Base-by-base conservation (phyloP, 2,113 vertebrate genomes). In the Elephas maximus region DNA sequence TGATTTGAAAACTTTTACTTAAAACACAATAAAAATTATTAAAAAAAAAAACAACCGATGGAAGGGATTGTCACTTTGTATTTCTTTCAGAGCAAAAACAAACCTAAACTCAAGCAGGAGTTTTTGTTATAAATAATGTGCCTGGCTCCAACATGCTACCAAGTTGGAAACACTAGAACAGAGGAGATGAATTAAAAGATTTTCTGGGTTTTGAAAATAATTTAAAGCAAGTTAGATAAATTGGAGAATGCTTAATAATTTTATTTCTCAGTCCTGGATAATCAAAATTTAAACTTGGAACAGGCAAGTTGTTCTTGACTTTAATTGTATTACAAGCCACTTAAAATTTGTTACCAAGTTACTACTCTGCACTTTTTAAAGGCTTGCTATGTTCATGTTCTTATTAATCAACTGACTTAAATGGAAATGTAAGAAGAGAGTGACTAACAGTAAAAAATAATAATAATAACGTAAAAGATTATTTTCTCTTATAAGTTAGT, bases 91-190 rank as follows among this genome's bases (percentile, higher is more conserved):
- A 95, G 20, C 9, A 85, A 71, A 96, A 96, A 76, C n/a, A 88
- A 89, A 24, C 60, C 23, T 24, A 81, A 94, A 88, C 6, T 76
- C 83, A 76, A 95, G 51, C 30, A 91, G 78, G 86, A 76, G 21
- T 41, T 93, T 86, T 79, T 82, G 53, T 83, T 65, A 89, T 65
- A 93, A 93, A 89, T 84, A 88, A 17, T 63, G 63, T 71, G 18
- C 73, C 62, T 87, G 48, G 26, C 37, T 8, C 7, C 44, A 90
- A 18, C 6, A 30, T 53, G 62, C 44, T 96, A 93, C 73, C 48
- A 81, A 1, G 44, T 65, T 69, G 48, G 51, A 92, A 88, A 26
- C 48, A 82, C 28, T 44, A 12, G 26, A 93, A 67, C 8, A 95
- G 48, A 62, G 45, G 1, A 44, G 18, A n/a, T 26, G n/a, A 69